Evolutionary conservation across 2,888 invertebrate species (phyloP), one percentile per base, ranked within the genome.

Genomic region (Rhabditoides inermis): DNA sequence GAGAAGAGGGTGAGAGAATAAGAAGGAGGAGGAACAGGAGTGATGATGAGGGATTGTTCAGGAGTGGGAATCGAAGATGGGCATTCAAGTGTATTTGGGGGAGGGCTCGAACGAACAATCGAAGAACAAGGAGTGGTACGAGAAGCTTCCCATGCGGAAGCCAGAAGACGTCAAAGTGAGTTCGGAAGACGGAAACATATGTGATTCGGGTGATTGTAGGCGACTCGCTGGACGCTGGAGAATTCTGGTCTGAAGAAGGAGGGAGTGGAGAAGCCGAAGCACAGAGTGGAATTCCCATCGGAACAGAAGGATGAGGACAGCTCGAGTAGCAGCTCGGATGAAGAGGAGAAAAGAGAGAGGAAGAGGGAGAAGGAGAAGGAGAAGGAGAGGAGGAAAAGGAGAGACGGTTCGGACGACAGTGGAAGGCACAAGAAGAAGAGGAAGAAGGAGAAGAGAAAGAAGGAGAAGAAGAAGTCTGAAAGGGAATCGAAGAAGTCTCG

Each of bases 1-100:
- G 91, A 92, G 76, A 85, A 86, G 76, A 92, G 49, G 20, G 58
- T 56, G 20, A 37, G 35, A 22, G n/a, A 7, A 10, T 42, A 6
- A 39, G 12, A 39, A 15, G 10, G 39, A 6, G 7, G 7, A 10
- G 32, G 7, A 32, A 15, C 10, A 32, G 32, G 15, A 32, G 15
- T 7, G 32, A 7, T 10, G 7, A 32, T 15, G 10, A 15, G 32
- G 10, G 32, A 32, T 26, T 25, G 30, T 45, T 49, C 22, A 95
- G 77, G 89, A 90, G 70, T 92, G 91, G 82, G 95, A 98, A 77
- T 94, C 92, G 76, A 88, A 90, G 80, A 90, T 98, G 74, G 95
- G 98, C 0, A 88, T 91, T 72, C 81, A 95, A 36, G 92, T 90
- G 3, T 94, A 92, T 79, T 82, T 95, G 50, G 95, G 92, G 0